Conservation (phyloP, 2,797 vertebrate species). For the Denticeps clupeoides region DNA sequence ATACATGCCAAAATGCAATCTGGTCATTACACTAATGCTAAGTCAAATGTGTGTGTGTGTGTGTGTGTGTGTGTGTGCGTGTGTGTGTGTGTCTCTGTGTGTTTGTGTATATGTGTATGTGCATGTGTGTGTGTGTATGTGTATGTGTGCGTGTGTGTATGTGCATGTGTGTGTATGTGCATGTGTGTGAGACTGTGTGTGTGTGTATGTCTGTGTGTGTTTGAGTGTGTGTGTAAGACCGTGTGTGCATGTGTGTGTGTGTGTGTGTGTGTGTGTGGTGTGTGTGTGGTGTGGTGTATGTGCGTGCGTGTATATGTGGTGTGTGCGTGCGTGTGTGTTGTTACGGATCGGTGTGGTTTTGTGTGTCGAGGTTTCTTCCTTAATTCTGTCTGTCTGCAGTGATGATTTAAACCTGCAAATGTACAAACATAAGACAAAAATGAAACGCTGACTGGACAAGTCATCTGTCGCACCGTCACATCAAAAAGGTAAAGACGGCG, state of each 20-base stretch:
- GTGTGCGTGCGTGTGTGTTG: no score
- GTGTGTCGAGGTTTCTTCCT: no score
- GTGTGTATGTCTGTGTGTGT: conserved; percentile 7
- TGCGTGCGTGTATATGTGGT: conserved; percentile 7
- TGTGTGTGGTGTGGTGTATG: neutral
- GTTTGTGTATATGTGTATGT: conserved; percentile 18
- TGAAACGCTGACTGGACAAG: no score
- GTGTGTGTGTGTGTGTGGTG: neutral
- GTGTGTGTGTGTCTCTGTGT: neutral
- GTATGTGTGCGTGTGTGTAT: conserved; percentile 16
- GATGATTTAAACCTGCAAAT: no score
- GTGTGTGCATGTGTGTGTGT: neutral
- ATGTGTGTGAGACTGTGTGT: conserved; percentile 1
- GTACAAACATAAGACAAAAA: no score
- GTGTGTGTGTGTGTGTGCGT: neutral
- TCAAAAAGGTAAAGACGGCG: no score
- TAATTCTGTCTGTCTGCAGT: no score
- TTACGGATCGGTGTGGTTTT: no score
- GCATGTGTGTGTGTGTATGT: neutral
- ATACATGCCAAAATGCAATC: no score
- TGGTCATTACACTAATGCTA: no score
- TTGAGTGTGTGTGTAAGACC: neutral
- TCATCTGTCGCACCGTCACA: no score
- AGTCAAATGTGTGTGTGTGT: neutral
- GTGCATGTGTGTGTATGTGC: conserved; percentile 4